Evolutionary conservation across 1,140 invertebrate species (phyloP).

Genomic region (Gonatopus flavifemur): DNA sequence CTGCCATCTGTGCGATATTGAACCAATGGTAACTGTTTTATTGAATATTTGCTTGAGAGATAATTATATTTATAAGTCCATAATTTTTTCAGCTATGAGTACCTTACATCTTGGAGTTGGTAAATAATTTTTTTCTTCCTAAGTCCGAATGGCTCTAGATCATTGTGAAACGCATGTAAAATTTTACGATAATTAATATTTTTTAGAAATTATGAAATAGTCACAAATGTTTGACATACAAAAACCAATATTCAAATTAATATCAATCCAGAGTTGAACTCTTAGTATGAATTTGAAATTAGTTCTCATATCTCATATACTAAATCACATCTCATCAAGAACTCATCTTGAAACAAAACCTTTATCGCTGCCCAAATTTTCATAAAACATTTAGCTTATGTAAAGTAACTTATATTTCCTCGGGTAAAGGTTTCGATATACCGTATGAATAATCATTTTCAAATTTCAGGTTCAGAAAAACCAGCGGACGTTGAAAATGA

Average conservation of each 20-base stretch:
- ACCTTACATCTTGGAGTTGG: constrained; percentile 17
- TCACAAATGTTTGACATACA: too few species aligned
- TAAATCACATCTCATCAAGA: background rate
- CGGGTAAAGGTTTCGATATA: background rate
- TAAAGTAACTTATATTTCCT: background rate
- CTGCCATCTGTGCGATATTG: too few species aligned
- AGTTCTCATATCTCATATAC: too few species aligned
- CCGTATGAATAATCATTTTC: constrained; percentile 17
- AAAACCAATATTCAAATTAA: too few species aligned
- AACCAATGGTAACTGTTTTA: too few species aligned
- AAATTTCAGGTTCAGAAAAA: constrained; percentile 49
- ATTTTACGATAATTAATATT: background rate
- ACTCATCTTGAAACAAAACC: background rate
- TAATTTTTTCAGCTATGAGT: constrained; percentile 16
- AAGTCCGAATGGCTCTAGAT: background rate
- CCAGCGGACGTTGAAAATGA: constrained; percentile 51
- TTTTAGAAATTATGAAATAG: too few species aligned
- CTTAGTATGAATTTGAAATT: too few species aligned
- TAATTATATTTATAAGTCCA: too few species aligned
- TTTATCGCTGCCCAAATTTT: background rate
- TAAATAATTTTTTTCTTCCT: too few species aligned
- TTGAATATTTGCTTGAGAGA: too few species aligned
- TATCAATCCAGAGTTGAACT: too few species aligned
- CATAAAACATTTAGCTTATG: background rate
- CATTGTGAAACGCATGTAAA: background rate